Evolutionary conservation across 2,888 invertebrate species (phyloP).

Genomic region (Gymnoscelis rufifasciata): DNA sequence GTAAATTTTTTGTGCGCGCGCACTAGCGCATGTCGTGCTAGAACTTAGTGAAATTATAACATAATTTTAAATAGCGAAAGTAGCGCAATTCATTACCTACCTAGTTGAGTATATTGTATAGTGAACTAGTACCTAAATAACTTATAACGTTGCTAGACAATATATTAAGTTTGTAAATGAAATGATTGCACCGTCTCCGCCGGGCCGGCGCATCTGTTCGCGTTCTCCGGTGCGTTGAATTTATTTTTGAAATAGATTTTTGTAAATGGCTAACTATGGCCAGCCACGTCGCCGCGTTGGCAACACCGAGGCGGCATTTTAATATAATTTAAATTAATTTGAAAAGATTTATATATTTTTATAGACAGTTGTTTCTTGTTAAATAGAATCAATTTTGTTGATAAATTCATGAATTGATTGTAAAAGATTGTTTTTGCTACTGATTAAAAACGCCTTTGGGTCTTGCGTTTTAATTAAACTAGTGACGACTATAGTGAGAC

Average conservation of each 20-base stretch:
- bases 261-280: conserved; percentile 24
- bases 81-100: conserved; percentile 70
- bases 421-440: conserved; percentile 38
- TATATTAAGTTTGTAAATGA: conserved; percentile 59
- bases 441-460: conserved; percentile 35
- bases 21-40: conserved; percentile 29
- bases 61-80: conserved; percentile 55
- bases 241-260: conserved; percentile 31
- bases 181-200: conserved; percentile 59
- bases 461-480: conserved; percentile 36
- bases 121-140: conserved; percentile 64
- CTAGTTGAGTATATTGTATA: conserved; percentile 69
- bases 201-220: conserved; percentile 19
- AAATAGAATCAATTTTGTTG: conserved; percentile 71
- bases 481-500: conserved; percentile 61
- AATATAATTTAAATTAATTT: conserved; percentile 62
- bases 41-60: conserved; percentile 51
- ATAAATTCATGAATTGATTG: conserved; percentile 37
- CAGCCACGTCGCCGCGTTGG: conserved; percentile 12
- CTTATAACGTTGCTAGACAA: conserved; percentile 71
- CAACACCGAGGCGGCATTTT: conserved; percentile 47
- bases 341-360: conserved; percentile 72
- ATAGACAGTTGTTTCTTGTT: conserved; percentile 74
- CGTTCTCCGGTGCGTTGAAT: conserved; percentile 25
- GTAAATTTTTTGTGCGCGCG: conserved; percentile 25